Conservation (phyloP, 2,888 invertebrate genomes). For the Cephalotes varians region DNA sequence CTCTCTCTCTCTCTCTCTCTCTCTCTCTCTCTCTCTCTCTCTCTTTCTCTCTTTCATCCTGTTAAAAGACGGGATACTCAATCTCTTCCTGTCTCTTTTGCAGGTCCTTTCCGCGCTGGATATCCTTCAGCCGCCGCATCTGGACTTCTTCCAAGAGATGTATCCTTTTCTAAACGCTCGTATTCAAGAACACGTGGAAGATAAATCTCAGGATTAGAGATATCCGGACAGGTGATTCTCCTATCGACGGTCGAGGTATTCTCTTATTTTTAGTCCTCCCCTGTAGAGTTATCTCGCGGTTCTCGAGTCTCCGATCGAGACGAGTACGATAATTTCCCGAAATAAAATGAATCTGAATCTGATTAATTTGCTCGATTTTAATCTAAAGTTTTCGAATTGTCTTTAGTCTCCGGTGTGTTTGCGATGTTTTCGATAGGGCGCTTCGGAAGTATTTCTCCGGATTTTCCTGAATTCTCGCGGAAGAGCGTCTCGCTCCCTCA, state of each 20-base stretch:
- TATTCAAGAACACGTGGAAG: constrained; percentile 3
- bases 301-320: not conserved
- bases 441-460: not conserved
- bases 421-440: not conserved
- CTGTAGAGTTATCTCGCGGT: not conserved
- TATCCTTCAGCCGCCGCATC: constrained; percentile 99
- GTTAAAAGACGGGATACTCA: constrained; percentile 25
- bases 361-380: constrained; percentile 27
- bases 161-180: constrained; percentile 91
- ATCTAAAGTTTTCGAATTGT: constrained; percentile 1
- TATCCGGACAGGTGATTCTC: constrained; percentile 37
- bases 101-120: constrained; percentile 99
- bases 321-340: not conserved
- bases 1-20: constrained; percentile 80
- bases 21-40: not conserved
- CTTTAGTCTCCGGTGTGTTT: not conserved
- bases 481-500: constrained; percentile 40
- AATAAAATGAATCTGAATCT: not conserved
- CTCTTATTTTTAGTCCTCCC: not conserved
- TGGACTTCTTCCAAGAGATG: constrained; percentile 99
- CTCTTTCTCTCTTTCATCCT: constrained; percentile 7
- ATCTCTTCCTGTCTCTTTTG: constrained; percentile 83
- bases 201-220: constrained; percentile 21
- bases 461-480: constrained; percentile 45
- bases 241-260: constrained; percentile 23